Percentiles rank a stretch among this genome's conserved stretches.
phyloP scores from a whole-genome alignment of 2,888 invertebrate species.

The Siphlonurus alternatus region DNA sequence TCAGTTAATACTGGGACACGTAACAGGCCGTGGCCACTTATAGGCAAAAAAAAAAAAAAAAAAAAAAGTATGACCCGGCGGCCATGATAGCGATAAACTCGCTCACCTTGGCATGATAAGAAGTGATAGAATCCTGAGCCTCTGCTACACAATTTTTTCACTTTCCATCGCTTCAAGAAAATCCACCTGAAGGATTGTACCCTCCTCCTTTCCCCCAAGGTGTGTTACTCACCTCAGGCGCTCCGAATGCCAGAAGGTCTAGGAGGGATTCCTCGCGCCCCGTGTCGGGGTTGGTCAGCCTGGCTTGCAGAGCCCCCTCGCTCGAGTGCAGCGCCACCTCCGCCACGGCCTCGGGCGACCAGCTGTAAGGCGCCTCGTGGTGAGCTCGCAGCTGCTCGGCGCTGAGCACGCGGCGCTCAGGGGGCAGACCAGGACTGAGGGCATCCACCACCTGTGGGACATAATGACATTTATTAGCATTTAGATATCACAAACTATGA shows the following conservation, averaged over 20 bases:
- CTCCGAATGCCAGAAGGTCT: constrained; percentile 39
- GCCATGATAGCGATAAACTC: too few relatives aligned
- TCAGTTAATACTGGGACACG: too few relatives aligned
- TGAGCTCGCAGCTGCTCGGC: constrained; percentile 35
- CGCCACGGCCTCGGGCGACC: constrained; percentile 25
- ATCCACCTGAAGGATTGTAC: too few relatives aligned
- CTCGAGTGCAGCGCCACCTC: constrained; percentile 25
- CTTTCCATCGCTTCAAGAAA: too few relatives aligned
- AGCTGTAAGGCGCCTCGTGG: constrained; percentile 24
- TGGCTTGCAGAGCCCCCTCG: constrained; percentile 26
- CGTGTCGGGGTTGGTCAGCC: constrained; percentile 29
- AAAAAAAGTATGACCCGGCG: too few relatives aligned
- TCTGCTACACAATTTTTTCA: too few relatives aligned
- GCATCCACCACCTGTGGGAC: constrained; percentile 37
- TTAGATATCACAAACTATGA: too few relatives aligned
- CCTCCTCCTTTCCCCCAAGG: too few relatives aligned
- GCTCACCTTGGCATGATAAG: too few relatives aligned
- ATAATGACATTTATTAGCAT: not conserved
- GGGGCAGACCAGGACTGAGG: constrained; percentile 46
- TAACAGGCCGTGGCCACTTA: too few relatives aligned
- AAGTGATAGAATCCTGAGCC: too few relatives aligned
- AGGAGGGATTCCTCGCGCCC: constrained; percentile 36
- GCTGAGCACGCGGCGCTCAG: constrained; percentile 48
- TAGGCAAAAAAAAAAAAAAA: too few relatives aligned
- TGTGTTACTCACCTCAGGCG: constrained; percentile 26